Conservation (phyloP, 2,888 invertebrate genomes). For the Erynnis tages region DNA sequence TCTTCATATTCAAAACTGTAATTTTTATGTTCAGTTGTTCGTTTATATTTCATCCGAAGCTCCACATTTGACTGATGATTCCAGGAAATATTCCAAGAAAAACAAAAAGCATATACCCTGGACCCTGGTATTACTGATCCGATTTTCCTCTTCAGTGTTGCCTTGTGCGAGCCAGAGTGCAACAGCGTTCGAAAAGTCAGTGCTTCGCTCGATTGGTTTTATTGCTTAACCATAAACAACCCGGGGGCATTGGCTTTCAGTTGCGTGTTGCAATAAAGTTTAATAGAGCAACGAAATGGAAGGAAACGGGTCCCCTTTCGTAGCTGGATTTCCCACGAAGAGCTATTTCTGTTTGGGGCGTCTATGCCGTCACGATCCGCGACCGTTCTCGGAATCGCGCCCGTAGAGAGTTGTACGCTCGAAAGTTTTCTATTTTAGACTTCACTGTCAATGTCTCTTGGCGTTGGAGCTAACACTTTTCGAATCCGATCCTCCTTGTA, state of each 20-base stretch:
- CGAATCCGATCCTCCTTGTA: background rate
- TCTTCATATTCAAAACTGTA: too few species aligned
- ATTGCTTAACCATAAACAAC: slow-evolving; percentile 21
- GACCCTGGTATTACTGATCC: background rate
- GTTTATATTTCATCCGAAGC: too few species aligned
- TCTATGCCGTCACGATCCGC: slow-evolving; percentile 33
- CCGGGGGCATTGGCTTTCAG: slow-evolving; percentile 26
- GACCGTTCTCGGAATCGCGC: slow-evolving; percentile 37
- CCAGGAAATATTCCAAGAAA: too few species aligned
- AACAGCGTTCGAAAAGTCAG: slow-evolving; percentile 1
- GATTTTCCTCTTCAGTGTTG: slow-evolving; percentile 6
- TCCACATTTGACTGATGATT: too few species aligned
- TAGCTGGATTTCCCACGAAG: slow-evolving; percentile 39
- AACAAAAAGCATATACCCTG: too few species aligned
- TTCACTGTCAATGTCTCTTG: slow-evolving; percentile 43
- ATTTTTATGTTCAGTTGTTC: too few species aligned
- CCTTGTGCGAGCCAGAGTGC: background rate
- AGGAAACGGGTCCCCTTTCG: slow-evolving; percentile 33
- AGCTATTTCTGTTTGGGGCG: slow-evolving; percentile 41
- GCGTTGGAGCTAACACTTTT: background rate
- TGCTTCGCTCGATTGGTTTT: slow-evolving; percentile 8
- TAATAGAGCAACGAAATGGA: slow-evolving; percentile 33
- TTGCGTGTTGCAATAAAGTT: slow-evolving; percentile 32
- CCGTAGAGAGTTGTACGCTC: slow-evolving; percentile 36
- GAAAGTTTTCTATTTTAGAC: slow-evolving; percentile 42